Conservation (phyloP, 2,797 vertebrate species). For the Pseudochaenichthys georgianus region DNA sequence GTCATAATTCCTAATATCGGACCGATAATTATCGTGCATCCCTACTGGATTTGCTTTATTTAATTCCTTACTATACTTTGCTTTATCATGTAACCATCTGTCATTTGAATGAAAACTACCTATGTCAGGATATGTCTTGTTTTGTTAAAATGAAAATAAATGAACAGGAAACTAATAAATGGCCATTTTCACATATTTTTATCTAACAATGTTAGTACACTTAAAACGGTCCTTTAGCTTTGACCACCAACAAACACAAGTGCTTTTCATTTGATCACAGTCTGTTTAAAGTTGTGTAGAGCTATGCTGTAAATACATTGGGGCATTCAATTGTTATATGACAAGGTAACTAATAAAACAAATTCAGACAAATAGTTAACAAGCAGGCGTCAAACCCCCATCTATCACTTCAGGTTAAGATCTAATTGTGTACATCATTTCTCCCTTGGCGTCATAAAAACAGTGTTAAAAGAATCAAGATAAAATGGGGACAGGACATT, state of each 20-base stretch:
- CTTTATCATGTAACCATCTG: too few species aligned
- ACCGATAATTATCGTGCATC: too few species aligned
- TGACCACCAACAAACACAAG: background rate
- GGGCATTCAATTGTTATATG: background rate
- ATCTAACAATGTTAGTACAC: background rate
- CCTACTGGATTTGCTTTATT: too few species aligned
- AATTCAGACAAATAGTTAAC: too few species aligned
- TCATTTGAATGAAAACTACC: too few species aligned
- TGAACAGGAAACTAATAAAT: accelerated
- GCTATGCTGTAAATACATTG: background rate
- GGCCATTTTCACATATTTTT: background rate
- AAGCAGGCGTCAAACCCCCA: background rate
- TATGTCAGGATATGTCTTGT: too few species aligned
- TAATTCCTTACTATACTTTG: too few species aligned
- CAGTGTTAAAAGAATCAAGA: background rate
- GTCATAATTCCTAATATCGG: too few species aligned
- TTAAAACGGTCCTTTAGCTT: constrained; percentile 17
- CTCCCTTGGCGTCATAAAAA: background rate
- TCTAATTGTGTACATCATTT: background rate
- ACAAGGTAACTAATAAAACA: background rate
- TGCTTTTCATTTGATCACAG: background rate
- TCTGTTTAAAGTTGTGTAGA: background rate
- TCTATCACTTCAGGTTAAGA: background rate
- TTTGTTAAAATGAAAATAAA: too few species aligned
- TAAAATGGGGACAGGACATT: background rate